Base-by-base conservation (phyloP, 2,888 invertebrate species). In the Halocaridina rubra region DNA sequence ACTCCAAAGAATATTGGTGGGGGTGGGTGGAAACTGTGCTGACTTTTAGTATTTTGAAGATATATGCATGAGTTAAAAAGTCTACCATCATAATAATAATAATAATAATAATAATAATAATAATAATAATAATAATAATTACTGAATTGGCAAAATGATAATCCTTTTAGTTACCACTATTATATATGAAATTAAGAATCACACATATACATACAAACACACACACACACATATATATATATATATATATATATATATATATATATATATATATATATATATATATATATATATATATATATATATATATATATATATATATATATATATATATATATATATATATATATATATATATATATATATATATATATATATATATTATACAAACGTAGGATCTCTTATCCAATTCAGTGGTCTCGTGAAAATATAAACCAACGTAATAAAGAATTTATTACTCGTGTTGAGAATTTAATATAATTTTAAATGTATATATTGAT, bases 361-460 rank as follows among this genome's bases (percentile, higher is more conserved):
- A 64, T 22, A 64, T 64, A 64, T 64, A 64, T 64, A 22, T 64
- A 64, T 64, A 19, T 64, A 19, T 64, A 64, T 64, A 64, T 64
- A 64, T 64, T 3, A 64, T 64, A 64, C 13, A 64, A 19, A 64
- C 22, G 22, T 61, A 64, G n/a, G n/a, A n/a, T n/a, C n/a, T n/a
- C n/a, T n/a, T n/a, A n/a, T n/a, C n/a, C n/a, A n/a, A n/a, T n/a
- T n/a, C n/a, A n/a, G n/a, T n/a, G n/a, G n/a, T n/a, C n/a, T n/a
- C n/a, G n/a, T n/a, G n/a, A n/a, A n/a, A n/a, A n/a, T n/a, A n/a
- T n/a, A n/a, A n/a, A n/a, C n/a, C n/a, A n/a, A n/a, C n/a, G n/a
- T n/a, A n/a, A n/a, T n/a, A n/a, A n/a, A n/a, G n/a, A n/a, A n/a
- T n/a, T n/a, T n/a, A n/a, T n/a, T n/a, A n/a, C n/a, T n/a, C n/a